These are phyloP conservation scores for Zaprionus lachaisei DNA, from an alignment of 1,140 invertebrate genomes.

Conservation along the genomic window DNA sequence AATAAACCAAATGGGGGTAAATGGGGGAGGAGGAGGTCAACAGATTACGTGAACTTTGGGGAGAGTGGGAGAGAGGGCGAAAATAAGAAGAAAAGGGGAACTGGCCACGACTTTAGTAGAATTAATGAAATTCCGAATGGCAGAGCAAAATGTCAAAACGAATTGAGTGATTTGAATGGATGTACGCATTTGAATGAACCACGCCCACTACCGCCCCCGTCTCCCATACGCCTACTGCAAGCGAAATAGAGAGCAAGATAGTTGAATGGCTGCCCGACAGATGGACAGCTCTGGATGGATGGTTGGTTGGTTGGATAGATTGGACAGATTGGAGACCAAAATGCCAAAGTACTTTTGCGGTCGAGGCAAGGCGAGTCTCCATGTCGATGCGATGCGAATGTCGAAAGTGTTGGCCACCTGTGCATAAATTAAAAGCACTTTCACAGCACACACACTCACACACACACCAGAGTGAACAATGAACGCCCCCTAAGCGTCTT, in stretches of 20 bases:
- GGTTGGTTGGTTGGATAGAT: conserved; percentile 5
- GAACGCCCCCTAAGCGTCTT: background rate
- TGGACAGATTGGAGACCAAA: conserved; percentile 29
- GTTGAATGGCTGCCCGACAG: background rate
- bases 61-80: background rate
- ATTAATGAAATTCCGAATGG: conserved; percentile 58
- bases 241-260: conserved; percentile 22
- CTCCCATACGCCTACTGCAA: conserved; percentile 21
- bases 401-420: conserved; percentile 50
- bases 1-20: conserved; percentile 25
- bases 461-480: conserved; percentile 40
- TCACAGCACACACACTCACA: conserved; percentile 5
- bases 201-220: background rate
- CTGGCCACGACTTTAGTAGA: conserved; percentile 24
- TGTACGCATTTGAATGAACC: conserved; percentile 36
- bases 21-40: conserved; percentile 17
- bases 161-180: conserved; percentile 54
- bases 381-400: conserved; percentile 15
- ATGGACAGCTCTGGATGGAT: conserved; percentile 20
- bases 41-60: conserved; percentile 27
- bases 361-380: conserved; percentile 6
- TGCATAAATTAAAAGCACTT: conserved; percentile 60
- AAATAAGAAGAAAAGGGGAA: background rate
- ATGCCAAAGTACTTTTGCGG: conserved; percentile 43
- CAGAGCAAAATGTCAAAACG: conserved; percentile 50